A percentile compares a stretch with the other conserved stretches of the same genome.
Evolutionary conservation across 2,888 invertebrate genomes (phyloP).

Genomic region (Brachyopa scutellaris): DNA sequence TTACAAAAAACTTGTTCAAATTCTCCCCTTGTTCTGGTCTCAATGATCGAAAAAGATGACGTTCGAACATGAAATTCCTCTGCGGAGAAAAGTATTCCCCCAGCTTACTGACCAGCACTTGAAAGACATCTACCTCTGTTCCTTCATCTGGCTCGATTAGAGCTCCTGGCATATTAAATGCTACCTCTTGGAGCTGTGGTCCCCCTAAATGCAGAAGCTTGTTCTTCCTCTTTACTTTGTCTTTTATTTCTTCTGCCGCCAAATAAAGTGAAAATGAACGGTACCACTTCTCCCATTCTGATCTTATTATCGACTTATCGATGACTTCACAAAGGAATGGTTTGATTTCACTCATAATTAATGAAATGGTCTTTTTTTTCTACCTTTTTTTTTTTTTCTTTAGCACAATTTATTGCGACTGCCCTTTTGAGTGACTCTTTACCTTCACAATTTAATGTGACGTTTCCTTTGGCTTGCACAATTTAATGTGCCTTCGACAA

Average conservation of each 20-base stretch:
- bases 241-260: conserved; percentile 63
- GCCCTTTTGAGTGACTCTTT: neutral
- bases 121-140: conserved; percentile 44
- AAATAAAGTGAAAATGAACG: conserved; percentile 61
- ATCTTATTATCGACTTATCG: conserved; percentile 61
- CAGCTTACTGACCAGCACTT: conserved; percentile 60
- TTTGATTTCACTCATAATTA: conserved; percentile 39
- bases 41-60: conserved; percentile 76
- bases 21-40: too few species aligned
- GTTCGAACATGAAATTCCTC: conserved; percentile 74
- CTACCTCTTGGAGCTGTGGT: conserved; percentile 66
- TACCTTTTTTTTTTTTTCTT: neutral
- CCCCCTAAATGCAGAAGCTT: conserved; percentile 63
- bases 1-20: too few species aligned
- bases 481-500: neutral
- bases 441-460: conserved; percentile 9
- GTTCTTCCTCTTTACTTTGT: conserved; percentile 53
- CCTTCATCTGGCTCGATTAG: conserved; percentile 27
- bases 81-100: conserved; percentile 68
- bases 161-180: conserved; percentile 64
- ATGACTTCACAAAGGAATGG: conserved; percentile 66
- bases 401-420: neutral
- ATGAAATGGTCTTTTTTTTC: too few species aligned
- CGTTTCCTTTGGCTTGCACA: neutral
- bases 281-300: conserved; percentile 70